A percentile compares a stretch with the other conserved stretches of the same genome.
Conservation (phyloP, 1,140 invertebrate species). For the Stegodyphus dumicola region DNA sequence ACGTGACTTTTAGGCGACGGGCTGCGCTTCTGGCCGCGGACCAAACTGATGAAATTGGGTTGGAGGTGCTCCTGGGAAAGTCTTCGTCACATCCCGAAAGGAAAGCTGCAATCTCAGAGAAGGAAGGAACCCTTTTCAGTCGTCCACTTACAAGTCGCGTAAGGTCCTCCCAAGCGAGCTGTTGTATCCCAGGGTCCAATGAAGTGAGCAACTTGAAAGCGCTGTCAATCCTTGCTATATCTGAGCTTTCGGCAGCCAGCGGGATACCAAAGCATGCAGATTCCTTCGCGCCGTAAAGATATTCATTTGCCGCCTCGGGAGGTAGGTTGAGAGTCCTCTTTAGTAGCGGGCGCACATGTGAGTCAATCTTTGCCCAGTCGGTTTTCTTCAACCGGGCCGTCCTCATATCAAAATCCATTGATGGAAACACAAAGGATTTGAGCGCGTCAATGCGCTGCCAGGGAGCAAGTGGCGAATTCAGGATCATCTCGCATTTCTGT, state of each 20-base stretch:
- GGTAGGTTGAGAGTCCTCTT: neutral
- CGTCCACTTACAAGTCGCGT: neutral
- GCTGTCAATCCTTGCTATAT: neutral
- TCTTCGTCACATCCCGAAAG: neutral
- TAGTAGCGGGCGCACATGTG: neutral
- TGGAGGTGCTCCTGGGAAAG: neutral
- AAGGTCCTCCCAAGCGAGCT: neutral
- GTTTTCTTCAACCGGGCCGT: neutral
- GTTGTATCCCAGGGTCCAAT: neutral
- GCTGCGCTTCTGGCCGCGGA: neutral
- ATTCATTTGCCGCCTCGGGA: neutral
- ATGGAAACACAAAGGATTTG: neutral
- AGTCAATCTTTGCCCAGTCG: neutral
- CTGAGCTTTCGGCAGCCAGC: neutral
- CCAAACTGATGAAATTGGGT: neutral
- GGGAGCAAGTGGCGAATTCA: neutral
- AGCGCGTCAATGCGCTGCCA: constrained; percentile 10
- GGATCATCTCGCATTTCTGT: neutral
- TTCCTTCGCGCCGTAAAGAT: neutral
- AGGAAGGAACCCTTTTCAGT: neutral
- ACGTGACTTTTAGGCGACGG: neutral
- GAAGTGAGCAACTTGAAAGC: constrained; percentile 10
- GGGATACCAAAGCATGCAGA: neutral
- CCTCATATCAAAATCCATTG: neutral
- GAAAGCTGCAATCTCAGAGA: neutral